Base-by-base conservation (phyloP, 1,140 invertebrate genomes). In the Schlechtendalia chinensis region DNA sequence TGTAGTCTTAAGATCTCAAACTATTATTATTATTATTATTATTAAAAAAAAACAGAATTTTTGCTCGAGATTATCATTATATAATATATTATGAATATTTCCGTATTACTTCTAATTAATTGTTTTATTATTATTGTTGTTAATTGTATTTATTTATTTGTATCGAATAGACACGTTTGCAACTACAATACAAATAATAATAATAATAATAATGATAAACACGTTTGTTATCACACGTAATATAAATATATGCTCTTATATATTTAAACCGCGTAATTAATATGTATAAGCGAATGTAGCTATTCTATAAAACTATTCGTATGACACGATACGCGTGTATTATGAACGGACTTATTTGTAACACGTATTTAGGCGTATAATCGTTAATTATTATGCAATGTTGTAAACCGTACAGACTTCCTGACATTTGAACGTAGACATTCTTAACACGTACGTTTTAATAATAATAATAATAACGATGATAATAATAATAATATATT, bases 1-100 rank as follows among this genome's bases (percentile, higher is more conserved):
- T n/a, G 74, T 77, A 77, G 74, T 77, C 56, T 16, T 59, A 61
- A 77, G 75, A 79, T 79, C 75, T 79, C 75, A 79, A 79, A 47
- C 27, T 61, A 63, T 77, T 47, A 77, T 29, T 61, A 61, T 79
- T 79, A 45, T 75, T 58, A 53, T 53, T n/a, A 67, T 72, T 50
- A 16, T 29, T 39, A 8, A 39, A 39, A 39, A 53, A 27, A 53
- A 16, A 63, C 29, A 72, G 54, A 61, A 61, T 50, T 79, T 50
- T 59, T 61, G 59, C 63, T 59, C 75, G 22, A 17, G 58, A 59
- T 77, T 77, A n/a, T 45, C 16, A 50, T 69, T 59, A 69, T 50
- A 72, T 53, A 53, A 71, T 53, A 53, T 53, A 71, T 22, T 6
- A 24, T 16, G 32, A 22, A 69, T 16, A 50, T 8, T 22, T n/a